Evolutionary conservation across 2,888 invertebrate species (phyloP).

Genomic region (Anodontia alba): DNA sequence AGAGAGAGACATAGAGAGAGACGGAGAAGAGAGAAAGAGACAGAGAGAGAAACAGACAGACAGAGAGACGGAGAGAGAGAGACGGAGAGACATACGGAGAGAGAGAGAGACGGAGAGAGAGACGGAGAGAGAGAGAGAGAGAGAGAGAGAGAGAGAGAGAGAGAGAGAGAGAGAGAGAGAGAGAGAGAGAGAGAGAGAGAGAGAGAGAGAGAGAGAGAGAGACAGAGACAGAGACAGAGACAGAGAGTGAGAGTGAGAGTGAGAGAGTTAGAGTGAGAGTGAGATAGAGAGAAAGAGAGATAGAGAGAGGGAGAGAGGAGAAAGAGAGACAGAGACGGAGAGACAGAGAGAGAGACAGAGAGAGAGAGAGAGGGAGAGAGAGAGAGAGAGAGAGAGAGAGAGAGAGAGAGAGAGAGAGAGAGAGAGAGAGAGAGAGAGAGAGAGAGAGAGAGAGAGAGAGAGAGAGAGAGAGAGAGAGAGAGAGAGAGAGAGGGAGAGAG

Average conservation of each 20-base stretch:
- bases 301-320: no score
- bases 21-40: no score
- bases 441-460: constrained; percentile 3
- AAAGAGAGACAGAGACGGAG: background rate
- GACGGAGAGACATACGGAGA: no score
- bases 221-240: constrained; percentile 4
- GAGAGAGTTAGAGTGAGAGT: no score
- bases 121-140: no score
- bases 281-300: no score
- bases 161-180: no score
- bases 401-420: background rate
- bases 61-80: no score
- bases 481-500: background rate
- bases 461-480: background rate
- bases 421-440: background rate
- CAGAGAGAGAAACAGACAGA: no score
- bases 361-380: constrained; percentile 5
- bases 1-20: no score
- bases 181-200: constrained; percentile 3
- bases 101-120: no score
- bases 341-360: background rate
- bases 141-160: no score
- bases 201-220: constrained; percentile 8
- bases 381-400: constrained; percentile 11
- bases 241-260: background rate